phyloP scores from a whole-genome alignment of 2,113 vertebrate species.

The Malaclemys terrapin region DNA sequence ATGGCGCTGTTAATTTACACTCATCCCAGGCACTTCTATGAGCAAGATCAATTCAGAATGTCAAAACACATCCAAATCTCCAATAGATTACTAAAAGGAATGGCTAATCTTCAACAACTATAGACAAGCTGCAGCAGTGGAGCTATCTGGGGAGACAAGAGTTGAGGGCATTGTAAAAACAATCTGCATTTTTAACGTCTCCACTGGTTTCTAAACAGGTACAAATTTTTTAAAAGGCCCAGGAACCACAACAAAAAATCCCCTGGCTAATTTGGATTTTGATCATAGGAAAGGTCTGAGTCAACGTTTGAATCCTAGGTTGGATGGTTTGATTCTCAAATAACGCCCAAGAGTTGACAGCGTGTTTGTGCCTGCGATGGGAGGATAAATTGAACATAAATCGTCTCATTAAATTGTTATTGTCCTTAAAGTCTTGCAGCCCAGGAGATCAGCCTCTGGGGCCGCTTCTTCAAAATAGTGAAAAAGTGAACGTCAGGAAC shows the following conservation, averaged over 20 bases:
- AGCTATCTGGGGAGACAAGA: accelerated
- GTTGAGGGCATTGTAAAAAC: background rate
- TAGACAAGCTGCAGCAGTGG: accelerated
- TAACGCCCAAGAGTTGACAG: accelerated
- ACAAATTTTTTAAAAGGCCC: accelerated
- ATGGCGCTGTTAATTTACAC: slow-evolving; percentile 60
- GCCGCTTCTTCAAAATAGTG: background rate
- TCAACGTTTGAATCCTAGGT: background rate
- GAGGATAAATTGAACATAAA: slow-evolving; percentile 19
- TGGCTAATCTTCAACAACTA: background rate
- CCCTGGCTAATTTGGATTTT: background rate
- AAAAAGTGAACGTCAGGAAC: background rate
- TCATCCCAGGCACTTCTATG: accelerated
- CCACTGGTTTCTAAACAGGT: background rate
- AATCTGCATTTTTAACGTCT: background rate
- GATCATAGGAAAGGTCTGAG: background rate
- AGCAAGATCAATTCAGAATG: background rate
- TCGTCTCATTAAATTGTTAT: slow-evolving; percentile 39
- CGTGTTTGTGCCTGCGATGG: background rate
- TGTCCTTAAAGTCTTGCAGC: slow-evolving; percentile 17
- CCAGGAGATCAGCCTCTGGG: background rate
- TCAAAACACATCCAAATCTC: background rate
- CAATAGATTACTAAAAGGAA: background rate
- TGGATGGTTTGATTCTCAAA: background rate
- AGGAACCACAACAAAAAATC: background rate